A percentile compares a stretch with the other conserved stretches of the same genome.
Conservation (phyloP, 2,888 invertebrate genomes). For the Caenorhabditis sp. region DNA sequence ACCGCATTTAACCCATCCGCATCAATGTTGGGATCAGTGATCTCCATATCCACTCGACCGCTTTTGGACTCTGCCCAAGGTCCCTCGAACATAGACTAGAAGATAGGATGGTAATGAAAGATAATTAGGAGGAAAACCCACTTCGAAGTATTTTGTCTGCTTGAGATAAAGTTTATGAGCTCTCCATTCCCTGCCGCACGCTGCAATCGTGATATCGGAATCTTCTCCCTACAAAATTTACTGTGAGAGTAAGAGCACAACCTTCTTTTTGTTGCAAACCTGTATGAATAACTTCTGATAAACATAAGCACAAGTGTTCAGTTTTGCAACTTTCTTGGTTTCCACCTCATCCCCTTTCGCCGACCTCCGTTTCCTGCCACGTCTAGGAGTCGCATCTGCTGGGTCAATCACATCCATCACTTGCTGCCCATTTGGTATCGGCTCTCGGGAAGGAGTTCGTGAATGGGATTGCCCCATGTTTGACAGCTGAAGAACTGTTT, state of each 20-base stretch:
- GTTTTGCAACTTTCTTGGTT: slow-evolving; percentile 76
- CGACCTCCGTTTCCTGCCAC: slow-evolving; percentile 38
- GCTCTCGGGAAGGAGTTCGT: slow-evolving; percentile 36
- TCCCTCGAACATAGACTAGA: slow-evolving; percentile 68
- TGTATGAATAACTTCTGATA: slow-evolving; percentile 87
- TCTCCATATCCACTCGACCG: slow-evolving; percentile 62
- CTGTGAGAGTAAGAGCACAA: neutral
- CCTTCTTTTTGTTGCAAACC: slow-evolving; percentile 84
- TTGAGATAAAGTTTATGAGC: slow-evolving; percentile 90
- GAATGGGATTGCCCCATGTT: slow-evolving; percentile 38
- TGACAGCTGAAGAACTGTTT: neutral
- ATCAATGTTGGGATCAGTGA: slow-evolving; percentile 74
- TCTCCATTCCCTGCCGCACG: slow-evolving; percentile 88
- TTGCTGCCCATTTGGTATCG: slow-evolving; percentile 37
- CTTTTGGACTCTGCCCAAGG: slow-evolving; percentile 75
- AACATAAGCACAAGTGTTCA: slow-evolving; percentile 89
- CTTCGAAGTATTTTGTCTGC: slow-evolving; percentile 85
- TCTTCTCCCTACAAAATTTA: slow-evolving; percentile 87
- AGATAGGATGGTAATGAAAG: neutral
- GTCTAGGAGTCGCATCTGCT: neutral
- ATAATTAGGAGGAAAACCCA: neutral
- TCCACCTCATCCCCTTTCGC: slow-evolving; percentile 8
- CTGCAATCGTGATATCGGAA: slow-evolving; percentile 89
- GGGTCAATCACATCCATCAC: slow-evolving; percentile 51
- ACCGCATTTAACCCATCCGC: slow-evolving; percentile 75